Percentiles rank a stretch among this genome's conserved stretches.
These are phyloP conservation scores for Drosophila cognata DNA, from an alignment of 2,888 invertebrate genomes.

Conservation along the genomic window DNA sequence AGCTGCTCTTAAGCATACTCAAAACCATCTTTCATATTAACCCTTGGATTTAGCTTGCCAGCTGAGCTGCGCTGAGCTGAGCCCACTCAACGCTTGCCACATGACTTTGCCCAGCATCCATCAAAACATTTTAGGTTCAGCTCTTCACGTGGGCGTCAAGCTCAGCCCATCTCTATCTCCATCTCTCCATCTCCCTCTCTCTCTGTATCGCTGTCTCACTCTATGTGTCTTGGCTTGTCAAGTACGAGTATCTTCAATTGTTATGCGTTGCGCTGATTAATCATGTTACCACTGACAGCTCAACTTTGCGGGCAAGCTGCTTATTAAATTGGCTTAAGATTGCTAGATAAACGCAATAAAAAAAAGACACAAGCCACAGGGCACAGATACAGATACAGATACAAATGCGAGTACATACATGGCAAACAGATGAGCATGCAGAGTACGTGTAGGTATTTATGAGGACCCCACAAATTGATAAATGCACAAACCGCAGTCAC, in stretches of 20 bases:
- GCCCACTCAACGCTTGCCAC: conserved; percentile 53
- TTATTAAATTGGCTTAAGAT: conserved; percentile 79
- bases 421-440: conserved; percentile 8
- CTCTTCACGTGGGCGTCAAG: conserved; percentile 48
- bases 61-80: conserved; percentile 12
- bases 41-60: neutral
- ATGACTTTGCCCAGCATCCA: conserved; percentile 49
- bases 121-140: conserved; percentile 26
- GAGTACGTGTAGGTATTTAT: conserved; percentile 71
- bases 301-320: conserved; percentile 76
- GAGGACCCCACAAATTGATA: conserved; percentile 78
- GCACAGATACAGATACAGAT: neutral
- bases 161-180: conserved; percentile 16
- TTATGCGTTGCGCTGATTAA: conserved; percentile 70
- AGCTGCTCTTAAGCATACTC: neutral
- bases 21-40: conserved; percentile 1
- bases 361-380: conserved; percentile 14
- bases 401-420: conserved; percentile 19
- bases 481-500: conserved; percentile 61
- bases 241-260: conserved; percentile 68
- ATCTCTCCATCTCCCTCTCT: neutral
- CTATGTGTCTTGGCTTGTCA: conserved; percentile 17
- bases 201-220: conserved; percentile 6
- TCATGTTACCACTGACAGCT: conserved; percentile 79
- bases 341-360: conserved; percentile 73